Base-by-base conservation (phyloP, 2,113 vertebrate species). In the Triplophysa dalaica region DNA sequence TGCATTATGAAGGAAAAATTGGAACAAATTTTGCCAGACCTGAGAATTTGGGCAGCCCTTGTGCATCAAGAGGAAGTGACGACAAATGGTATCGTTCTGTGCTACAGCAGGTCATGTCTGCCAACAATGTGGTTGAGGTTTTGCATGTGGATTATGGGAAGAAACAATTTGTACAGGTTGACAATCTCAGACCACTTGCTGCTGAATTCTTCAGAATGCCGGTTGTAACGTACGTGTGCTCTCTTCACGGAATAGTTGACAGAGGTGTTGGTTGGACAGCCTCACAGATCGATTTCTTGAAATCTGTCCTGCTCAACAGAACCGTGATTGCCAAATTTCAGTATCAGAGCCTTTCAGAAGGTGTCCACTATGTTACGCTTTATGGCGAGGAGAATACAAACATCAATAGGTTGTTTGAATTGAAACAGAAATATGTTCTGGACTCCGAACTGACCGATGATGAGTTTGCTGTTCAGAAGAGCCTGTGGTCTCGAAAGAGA, bases 81-180 rank as follows among this genome's bases (percentile, higher is more conserved):
- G 94, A 96, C 6, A 92, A 16, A 13, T 99, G 97, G 97, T 95
- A 95, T 86, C 93, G 96, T 54, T 95, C 95, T 0, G 85, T 98
- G 41, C 77, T 99, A 73, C 94, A 96, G 29, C 94, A 97, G 77
- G 85, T 91, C 3, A 82, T 93, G 4, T 78, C 84, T 10, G 84
- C 81, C 0, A 91, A 86, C 66, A 88, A 89, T 21, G 75, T 92
- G 45, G 95, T 93, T 58, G 90, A 95, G 16, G 96, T 98, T 14
- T 87, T 97, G 41, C 93, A 94, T 0, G 93, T 99, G 6, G 97
- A 99, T 86, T 94, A 90, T 17, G 97, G 97, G n/a, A 94, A 90
- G 62, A 96, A 95, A 81, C 94, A 94, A 62, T 86, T 95, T 13
- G 93, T 97, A 67, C 88, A 87, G 17, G 78, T 89, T 9, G 88